Evolutionary conservation across 1,140 invertebrate species (phyloP).

Genomic region (Scaptodrosophila lebanonensis): DNA sequence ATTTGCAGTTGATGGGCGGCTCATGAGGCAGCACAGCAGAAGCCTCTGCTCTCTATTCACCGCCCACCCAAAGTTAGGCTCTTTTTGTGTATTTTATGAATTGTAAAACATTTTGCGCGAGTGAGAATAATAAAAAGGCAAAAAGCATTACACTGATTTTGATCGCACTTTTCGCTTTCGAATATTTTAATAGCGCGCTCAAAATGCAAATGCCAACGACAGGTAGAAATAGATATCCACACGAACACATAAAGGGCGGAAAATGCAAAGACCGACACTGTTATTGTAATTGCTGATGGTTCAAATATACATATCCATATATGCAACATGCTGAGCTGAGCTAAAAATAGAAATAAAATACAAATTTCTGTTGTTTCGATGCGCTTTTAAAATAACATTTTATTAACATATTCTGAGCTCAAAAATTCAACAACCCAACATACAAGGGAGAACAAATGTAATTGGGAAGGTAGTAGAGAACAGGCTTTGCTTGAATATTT

Average conservation of each 20-base stretch:
- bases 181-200: constrained; percentile 32
- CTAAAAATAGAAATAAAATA: no score
- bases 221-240: neutral
- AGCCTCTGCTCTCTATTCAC: neutral
- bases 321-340: constrained; percentile 44
- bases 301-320: constrained; percentile 14
- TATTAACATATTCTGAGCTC: no score
- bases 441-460: no score
- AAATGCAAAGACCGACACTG: constrained; percentile 19
- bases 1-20: constrained; percentile 68
- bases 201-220: constrained; percentile 27
- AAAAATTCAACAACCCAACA: no score
- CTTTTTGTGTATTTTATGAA: neutral
- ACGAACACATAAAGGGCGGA: neutral
- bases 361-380: no score
- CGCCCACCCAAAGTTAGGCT: neutral
- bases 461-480: no score
- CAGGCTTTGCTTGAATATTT: no score
- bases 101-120: constrained; percentile 45
- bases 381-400: no score
- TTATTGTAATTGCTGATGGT: constrained; percentile 4
- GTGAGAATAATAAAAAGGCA: constrained; percentile 11
- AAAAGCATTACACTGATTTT: constrained; percentile 65
- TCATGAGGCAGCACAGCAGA: constrained; percentile 27
- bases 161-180: constrained; percentile 24